A percentile compares a stretch with the other conserved stretches of the same genome.
Conservation (phyloP, 2,113 vertebrate genomes). For the Jaculus jaculus region DNA sequence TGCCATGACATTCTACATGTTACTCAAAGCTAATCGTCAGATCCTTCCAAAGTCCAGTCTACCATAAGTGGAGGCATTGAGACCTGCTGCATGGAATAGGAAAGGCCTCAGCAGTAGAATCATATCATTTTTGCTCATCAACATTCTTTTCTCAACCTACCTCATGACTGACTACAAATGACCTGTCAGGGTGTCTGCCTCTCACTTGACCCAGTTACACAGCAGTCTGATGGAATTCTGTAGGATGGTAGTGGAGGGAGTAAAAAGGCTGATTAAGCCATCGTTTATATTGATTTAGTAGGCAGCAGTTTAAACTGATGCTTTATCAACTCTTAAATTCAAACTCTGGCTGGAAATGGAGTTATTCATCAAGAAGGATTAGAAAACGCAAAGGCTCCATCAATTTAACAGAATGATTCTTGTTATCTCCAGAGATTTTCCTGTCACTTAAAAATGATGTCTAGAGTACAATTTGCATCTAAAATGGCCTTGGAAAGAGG, state of each 20-base stretch:
- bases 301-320: constrained; percentile 79
- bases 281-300: constrained; percentile 83
- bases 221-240: constrained; percentile 65
- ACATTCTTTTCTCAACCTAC: not conserved
- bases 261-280: constrained; percentile 63
- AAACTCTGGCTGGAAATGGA: constrained; percentile 84
- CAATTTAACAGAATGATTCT: constrained; percentile 83
- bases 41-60: not conserved
- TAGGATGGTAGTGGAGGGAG: constrained; percentile 67
- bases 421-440: constrained; percentile 87
- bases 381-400: constrained; percentile 83
- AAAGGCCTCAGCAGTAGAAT: fast-evolving
- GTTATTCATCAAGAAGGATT: constrained; percentile 86
- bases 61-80: not conserved
- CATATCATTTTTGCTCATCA: not conserved
- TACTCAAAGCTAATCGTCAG: not conserved
- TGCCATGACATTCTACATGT: not conserved
- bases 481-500: constrained; percentile 85
- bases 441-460: constrained; percentile 85
- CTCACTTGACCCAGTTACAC: constrained; percentile 37
- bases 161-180: constrained; percentile 50
- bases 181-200: not conserved
- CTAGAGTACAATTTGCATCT: constrained; percentile 84
- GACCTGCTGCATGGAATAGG: not conserved
- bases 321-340: constrained; percentile 85